These are phyloP conservation scores for Agapornis roseicollis DNA, from an alignment of 2,113 vertebrate species.

Conservation along the genomic window DNA sequence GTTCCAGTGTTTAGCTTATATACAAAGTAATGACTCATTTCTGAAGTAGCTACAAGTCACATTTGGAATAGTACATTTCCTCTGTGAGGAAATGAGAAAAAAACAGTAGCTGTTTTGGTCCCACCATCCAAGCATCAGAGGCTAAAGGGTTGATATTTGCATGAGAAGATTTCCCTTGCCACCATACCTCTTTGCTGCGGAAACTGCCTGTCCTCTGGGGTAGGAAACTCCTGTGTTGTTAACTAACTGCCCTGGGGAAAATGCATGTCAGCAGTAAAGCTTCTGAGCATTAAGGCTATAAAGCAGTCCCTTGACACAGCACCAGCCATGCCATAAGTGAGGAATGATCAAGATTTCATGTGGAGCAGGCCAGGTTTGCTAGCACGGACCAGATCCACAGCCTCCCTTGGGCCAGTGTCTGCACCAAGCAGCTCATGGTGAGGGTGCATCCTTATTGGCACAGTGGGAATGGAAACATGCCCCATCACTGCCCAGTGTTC, in stretches of 20 bases:
- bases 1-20: conserved; percentile 44
- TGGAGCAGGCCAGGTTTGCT: neutral
- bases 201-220: neutral
- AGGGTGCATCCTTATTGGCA: fast-evolving
- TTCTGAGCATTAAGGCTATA: neutral
- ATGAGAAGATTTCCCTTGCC: neutral
- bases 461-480: fast-evolving
- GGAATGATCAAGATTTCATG: fast-evolving
- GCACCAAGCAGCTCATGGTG: neutral
- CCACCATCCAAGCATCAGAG: neutral
- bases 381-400: fast-evolving
- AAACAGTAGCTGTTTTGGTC: neutral
- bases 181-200: fast-evolving
- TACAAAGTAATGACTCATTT: conserved; percentile 50
- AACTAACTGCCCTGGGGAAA: neutral
- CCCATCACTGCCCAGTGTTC: fast-evolving
- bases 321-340: neutral
- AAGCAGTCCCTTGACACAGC: neutral
- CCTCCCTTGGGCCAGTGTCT: neutral
- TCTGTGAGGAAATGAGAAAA: conserved; percentile 34
- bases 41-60: conserved; percentile 33
- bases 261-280: neutral
- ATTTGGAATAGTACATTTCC: conserved; percentile 26
- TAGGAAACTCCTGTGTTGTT: neutral
- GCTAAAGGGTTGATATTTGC: neutral